Base-by-base conservation (phyloP, 1,140 invertebrate species). In the Charaxes varanes region DNA sequence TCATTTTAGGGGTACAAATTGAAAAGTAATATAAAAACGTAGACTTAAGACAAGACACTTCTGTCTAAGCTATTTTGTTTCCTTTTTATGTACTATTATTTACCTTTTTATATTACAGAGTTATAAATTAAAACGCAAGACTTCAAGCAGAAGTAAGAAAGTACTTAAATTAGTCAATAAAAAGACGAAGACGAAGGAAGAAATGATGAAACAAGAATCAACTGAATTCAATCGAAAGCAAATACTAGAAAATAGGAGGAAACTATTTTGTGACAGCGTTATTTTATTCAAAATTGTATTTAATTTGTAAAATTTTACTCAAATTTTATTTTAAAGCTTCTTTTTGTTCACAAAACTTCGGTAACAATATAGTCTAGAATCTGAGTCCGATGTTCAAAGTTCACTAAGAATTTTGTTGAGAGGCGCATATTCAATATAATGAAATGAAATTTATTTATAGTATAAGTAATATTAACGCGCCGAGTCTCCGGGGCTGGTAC, bases 381-480 rank as follows among this genome's bases (percentile, higher is more conserved):
- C 28, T 31, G 28, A n/a, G 4, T 7, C 15, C 8, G 1, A 1
- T 3, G n/a, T 31, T 6, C 18, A 13, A 35, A 35, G 1, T 35
- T 35, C 26, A 31, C 36, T 28, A 49, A 53, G 38, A 34, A 41
- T 41, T 38, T 40, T 30, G 32, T 52, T 36, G 19, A 35, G 37
- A 52, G 30, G 21, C 14, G 35, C 32, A 61, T 58, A 65, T 64
- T 66, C 42, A 63, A 70, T 66, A 65, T 66, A 47, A 55, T 59
- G 55, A 57, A 71, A 60, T 54, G 53, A 63, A 64, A 62, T 62
- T 76, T 67, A 73, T 68, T 70, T 66, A 54, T 61, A 64, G 44
- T 61, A 53, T 73, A 69, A 76, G 69, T 72, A 76, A 68, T 68
- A 79, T 76, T 68, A 72, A 79, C 76, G 66, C 45, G 47, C 48